Evolutionary conservation across 2,888 invertebrate species (phyloP).

Genomic region (Synanthedon tipuliformis): DNA sequence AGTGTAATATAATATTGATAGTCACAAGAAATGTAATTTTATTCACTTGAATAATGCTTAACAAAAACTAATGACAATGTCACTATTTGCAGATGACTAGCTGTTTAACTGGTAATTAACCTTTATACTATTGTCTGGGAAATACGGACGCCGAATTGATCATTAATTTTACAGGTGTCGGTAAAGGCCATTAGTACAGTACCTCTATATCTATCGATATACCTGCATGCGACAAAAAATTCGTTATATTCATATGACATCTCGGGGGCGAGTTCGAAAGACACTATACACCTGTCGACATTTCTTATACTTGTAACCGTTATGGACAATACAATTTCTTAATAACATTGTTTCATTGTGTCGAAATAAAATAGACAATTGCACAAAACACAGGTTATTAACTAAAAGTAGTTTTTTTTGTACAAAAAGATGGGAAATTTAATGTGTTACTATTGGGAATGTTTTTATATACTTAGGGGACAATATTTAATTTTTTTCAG

Average conservation of each 20-base stretch:
- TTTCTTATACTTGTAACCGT: constrained; percentile 1
- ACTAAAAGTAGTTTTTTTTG: background rate
- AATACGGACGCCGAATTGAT: background rate
- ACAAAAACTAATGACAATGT: too few relatives aligned
- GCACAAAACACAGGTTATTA: background rate
- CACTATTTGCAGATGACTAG: background rate
- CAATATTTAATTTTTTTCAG: too few relatives aligned
- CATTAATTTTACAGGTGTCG: background rate
- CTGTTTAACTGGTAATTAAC: background rate
- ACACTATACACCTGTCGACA: constrained; percentile 10
- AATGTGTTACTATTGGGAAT: too few relatives aligned
- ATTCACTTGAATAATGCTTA: too few relatives aligned
- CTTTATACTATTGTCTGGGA: background rate
- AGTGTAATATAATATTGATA: too few relatives aligned
- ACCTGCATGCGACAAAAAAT: background rate
- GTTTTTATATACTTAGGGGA: too few relatives aligned
- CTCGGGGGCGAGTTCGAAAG: constrained; percentile 2
- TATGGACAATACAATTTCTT: background rate
- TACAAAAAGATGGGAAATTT: too few relatives aligned
- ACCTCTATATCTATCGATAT: background rate
- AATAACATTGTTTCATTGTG: constrained; percentile 2
- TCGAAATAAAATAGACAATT: background rate
- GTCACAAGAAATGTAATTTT: too few relatives aligned
- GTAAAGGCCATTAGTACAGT: too few relatives aligned
- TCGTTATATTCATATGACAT: background rate